Evolutionary conservation across 2,113 vertebrate species (phyloP), one percentile per base, ranked within the genome.

Genomic region (Megalops atlanticus): DNA sequence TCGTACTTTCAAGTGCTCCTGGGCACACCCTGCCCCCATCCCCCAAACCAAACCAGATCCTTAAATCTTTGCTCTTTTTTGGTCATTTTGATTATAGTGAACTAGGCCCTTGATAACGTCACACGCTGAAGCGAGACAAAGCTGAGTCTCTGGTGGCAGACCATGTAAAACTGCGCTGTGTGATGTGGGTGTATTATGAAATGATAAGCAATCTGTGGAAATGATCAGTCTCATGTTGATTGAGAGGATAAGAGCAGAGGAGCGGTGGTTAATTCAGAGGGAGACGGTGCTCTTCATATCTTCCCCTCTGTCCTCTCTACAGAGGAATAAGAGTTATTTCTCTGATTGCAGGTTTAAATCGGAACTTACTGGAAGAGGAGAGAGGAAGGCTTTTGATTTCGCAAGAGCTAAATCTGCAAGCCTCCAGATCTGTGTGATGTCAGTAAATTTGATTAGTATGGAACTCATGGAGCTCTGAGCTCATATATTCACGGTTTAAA

Each of bases 311-410:
- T 40, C 16, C 70, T 39, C 54, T 49, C 35, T 31, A 36, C n/a
- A 16, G 33, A 69, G 74, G 80, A 75, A 78, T 74, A 80, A 75
- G 11, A 80, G 68, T 14, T 47, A 79, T 82, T 78, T 80, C 78
- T 84, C 69, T 80, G 79, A 31, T 33, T 33, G 41, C 24, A 15
- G 38, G 27, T 18, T 71, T 24, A 78, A 45, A 49, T 35, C 52
- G 39, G 79, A 76, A 49, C 11, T 86, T 73, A 82, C 78, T 86
- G 82, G 47, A 14, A 36, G 73, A 77, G 78, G 64, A 69, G 40
- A 12, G 74, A 43, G 24, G 69, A 76, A 82, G 14, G 35, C 47
- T 31, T 85, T 77, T 74, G 8, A 80, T 80, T 80, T 80, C 36
- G 58, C 68, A 79, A 15, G 52, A 43, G 64, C 38, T 74, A 52